Evolutionary conservation across 1,140 invertebrate species (phyloP).

Genomic region (Plectrocnemia conspersa): DNA sequence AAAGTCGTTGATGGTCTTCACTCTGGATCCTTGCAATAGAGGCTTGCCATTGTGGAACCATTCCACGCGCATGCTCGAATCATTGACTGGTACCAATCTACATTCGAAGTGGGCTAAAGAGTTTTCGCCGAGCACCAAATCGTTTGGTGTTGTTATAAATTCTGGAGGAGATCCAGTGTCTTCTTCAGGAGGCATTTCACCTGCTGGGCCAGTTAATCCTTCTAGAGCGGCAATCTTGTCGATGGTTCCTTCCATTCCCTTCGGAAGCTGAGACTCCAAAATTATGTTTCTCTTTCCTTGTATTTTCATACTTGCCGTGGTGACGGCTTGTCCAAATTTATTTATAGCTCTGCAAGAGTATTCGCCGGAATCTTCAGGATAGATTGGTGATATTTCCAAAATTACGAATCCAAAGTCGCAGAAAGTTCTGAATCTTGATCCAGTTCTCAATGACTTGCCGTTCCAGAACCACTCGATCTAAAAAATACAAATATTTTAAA

Average conservation of each 20-base stretch:
- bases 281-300: conserved; percentile 88
- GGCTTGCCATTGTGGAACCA: conserved; percentile 96
- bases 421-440: conserved; percentile 88
- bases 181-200: conserved; percentile 63
- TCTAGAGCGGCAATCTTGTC: conserved; percentile 91
- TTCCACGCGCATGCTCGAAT: conserved; percentile 88
- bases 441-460: conserved; percentile 81
- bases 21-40: conserved; percentile 76
- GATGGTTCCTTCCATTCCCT: conserved; percentile 89
- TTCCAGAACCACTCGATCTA: conserved; percentile 94
- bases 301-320: conserved; percentile 85
- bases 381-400: conserved; percentile 89
- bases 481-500: conserved; percentile 26
- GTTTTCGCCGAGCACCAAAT: conserved; percentile 82
- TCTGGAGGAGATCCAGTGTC: conserved; percentile 86
- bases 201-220: conserved; percentile 67
- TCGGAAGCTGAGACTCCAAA: conserved; percentile 83
- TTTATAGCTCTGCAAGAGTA: conserved; percentile 88
- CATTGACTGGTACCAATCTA: conserved; percentile 81
- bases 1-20: conserved; percentile 91
- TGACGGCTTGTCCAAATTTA: conserved; percentile 90
- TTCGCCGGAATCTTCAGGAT: conserved; percentile 90
- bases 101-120: conserved; percentile 90
- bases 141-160: conserved; percentile 83
- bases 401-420: conserved; percentile 94